Conservation (phyloP, 1,140 invertebrate species). For the Bilobella aurantiaca region DNA sequence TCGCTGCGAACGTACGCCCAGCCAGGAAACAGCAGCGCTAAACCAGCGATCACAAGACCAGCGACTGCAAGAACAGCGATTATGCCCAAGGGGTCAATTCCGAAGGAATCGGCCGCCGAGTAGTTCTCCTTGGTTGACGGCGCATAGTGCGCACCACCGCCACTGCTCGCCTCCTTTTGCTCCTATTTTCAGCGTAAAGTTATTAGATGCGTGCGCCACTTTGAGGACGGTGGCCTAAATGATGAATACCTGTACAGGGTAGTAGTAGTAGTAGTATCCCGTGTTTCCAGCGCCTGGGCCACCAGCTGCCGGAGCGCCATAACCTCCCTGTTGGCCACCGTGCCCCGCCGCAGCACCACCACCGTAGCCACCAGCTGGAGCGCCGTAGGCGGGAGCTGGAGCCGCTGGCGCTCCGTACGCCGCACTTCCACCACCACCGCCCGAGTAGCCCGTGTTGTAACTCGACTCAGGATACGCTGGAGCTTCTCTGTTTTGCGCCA, state of each 20-base stretch:
- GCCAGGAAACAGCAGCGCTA: slow-evolving; percentile 34
- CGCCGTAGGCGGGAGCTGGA: slow-evolving; percentile 15
- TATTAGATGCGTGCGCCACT: background rate
- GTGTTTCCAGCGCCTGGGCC: slow-evolving; percentile 21
- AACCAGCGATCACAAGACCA: slow-evolving; percentile 35
- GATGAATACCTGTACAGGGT: slow-evolving; percentile 33
- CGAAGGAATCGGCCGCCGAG: slow-evolving; percentile 33
- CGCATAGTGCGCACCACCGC: background rate
- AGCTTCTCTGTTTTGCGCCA: slow-evolving; percentile 34
- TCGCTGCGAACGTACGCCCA: slow-evolving; percentile 35
- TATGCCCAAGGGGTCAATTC: slow-evolving; percentile 36
- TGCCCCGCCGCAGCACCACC: background rate
- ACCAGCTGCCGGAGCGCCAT: slow-evolving; percentile 15
- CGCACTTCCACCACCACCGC: background rate
- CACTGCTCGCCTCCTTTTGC: slow-evolving; percentile 22
- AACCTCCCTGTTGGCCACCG: slow-evolving; percentile 13
- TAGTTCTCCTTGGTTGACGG: slow-evolving; percentile 27
- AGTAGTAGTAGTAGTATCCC: slow-evolving; percentile 35
- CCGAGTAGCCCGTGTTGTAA: slow-evolving; percentile 6
- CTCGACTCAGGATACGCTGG: slow-evolving; percentile 29
- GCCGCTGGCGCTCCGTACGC: slow-evolving; percentile 20
- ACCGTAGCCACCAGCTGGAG: slow-evolving; percentile 8
- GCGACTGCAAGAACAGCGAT: slow-evolving; percentile 34
- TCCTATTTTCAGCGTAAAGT: slow-evolving; percentile 12
- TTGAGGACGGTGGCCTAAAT: background rate